phyloP scores from a whole-genome alignment of 2,888 invertebrate genomes.

The Epicampocera succincta region DNA sequence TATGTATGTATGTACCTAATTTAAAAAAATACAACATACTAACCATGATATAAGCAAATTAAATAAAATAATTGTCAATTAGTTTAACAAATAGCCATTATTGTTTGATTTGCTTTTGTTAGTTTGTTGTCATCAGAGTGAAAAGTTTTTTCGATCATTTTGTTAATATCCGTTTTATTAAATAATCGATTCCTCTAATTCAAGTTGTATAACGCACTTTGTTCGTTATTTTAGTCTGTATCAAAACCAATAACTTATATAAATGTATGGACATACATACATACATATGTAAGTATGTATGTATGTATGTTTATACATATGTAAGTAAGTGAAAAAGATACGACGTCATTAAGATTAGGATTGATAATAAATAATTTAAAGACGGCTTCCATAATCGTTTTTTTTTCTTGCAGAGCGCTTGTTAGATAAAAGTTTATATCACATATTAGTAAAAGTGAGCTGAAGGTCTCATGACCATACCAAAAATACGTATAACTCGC shows the following conservation, averaged over 20 bases:
- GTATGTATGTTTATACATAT: too few species aligned
- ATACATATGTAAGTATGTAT: not conserved
- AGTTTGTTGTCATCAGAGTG: not conserved
- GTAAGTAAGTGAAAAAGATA: not conserved
- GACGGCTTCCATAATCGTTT: too few species aligned
- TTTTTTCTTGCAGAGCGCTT: too few species aligned
- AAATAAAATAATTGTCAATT: slow-evolving; percentile 40
- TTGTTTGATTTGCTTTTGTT: slow-evolving; percentile 28
- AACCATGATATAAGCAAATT: not conserved
- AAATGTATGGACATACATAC: not conserved
- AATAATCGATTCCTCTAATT: slow-evolving; percentile 1
- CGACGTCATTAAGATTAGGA: too few species aligned
- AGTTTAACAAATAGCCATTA: slow-evolving; percentile 13
- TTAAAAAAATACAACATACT: too few species aligned
- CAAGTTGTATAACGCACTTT: slow-evolving; percentile 42
- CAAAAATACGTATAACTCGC: not conserved
- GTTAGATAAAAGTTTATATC: too few species aligned
- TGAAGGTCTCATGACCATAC: too few species aligned
- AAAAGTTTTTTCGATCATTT: not conserved
- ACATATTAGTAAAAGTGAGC: too few species aligned
- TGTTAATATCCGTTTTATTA: slow-evolving; percentile 15
- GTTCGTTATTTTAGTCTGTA: not conserved
- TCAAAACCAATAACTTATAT: not conserved
- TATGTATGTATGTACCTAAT: too few species aligned
- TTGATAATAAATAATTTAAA: too few species aligned